Evolutionary conservation across 2,888 invertebrate species (phyloP), one percentile per base, ranked within the genome.

Genomic region (Epinotia ramella): DNA sequence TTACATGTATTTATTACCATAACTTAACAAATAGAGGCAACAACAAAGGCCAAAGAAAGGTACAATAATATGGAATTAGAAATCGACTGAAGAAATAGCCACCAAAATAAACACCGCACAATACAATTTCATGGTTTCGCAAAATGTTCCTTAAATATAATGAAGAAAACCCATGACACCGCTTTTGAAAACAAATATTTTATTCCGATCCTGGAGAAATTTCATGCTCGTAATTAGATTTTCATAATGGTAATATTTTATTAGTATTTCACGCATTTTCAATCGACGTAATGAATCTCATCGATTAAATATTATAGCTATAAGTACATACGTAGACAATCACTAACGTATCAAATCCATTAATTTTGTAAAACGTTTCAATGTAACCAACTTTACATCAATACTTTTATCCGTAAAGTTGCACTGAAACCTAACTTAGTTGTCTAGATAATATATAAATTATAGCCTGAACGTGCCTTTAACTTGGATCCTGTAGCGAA

Each of bases 391-490:
- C 40, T 33, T 24, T 24, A 49, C 20, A 49, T 28, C 28, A 66
- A 66, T 63, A 63, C 16, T 20, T 46, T 13, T 65, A 49, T 65
- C n/a, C 24, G 28, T 28, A 56, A 56, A 67, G 56, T 67, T 67
- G 53, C 56, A 67, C 18, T 18, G 28, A 46, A 56, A 67, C 0
- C 40, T 20, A 67, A 56, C 28, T 67, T 67, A 66, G 28, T 66
- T 66, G 28, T 56, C 33, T 56, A 67, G 67, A 67, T 67, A 67
- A 67, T 67, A 56, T 53, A 40, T 53, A 62, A 70, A 53, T 62
- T 62, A 62, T 62, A 53, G 60, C 62, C 18, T 18, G 62, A 33
- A 62, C 70, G 70, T 70, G 70, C 60, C 64, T 70, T 70, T 60
- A 12, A 62, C 33, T 70, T 57, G n/a, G 68, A 40, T 59, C 16